These are phyloP conservation scores for Physeter macrocephalus DNA, from an alignment of 2,113 vertebrate genomes.

Conservation along the genomic window DNA sequence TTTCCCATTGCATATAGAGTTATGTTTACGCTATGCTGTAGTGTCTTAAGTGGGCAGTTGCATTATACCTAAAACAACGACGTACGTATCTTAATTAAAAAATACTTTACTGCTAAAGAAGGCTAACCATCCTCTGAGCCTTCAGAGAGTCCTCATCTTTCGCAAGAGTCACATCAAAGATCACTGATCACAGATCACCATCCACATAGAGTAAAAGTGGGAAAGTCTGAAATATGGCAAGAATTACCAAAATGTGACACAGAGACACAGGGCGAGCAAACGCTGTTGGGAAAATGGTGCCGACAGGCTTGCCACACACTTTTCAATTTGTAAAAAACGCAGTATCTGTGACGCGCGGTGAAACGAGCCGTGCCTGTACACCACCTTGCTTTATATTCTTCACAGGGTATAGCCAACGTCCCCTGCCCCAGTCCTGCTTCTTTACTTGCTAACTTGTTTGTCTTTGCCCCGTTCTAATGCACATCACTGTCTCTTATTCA, in stretches of 20 bases:
- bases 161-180: background rate
- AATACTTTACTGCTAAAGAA: background rate
- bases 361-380: background rate
- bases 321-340: background rate
- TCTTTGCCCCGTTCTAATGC: background rate
- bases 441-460: background rate
- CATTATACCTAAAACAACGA: background rate
- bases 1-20: background rate
- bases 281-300: background rate
- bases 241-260: background rate
- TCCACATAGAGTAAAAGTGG: background rate
- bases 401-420: background rate
- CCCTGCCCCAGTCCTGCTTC: background rate
- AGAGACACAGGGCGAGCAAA: background rate
- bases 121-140: background rate
- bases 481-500: background rate
- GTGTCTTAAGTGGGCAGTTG: background rate
- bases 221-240: background rate
- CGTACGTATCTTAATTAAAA: background rate
- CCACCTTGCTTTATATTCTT: background rate
- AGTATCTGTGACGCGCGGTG: rapidly evolving
- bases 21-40: background rate
- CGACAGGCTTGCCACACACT: background rate
- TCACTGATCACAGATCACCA: background rate
- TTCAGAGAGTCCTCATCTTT: background rate